These are phyloP conservation scores for Sympetrum striolatum DNA, from an alignment of 2,888 invertebrate genomes.

Conservation along the genomic window DNA sequence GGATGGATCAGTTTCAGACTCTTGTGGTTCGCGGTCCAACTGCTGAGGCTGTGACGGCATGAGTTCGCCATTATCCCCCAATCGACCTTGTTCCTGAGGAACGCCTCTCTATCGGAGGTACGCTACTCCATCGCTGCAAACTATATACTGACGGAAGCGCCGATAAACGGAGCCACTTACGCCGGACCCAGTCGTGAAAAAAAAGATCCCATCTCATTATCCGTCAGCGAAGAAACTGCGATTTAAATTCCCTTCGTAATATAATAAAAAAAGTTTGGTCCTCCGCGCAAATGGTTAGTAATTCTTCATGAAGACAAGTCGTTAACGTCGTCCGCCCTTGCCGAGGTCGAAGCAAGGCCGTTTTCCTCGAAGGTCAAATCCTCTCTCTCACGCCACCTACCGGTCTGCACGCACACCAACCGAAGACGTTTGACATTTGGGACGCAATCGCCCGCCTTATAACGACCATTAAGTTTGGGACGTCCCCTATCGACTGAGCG, in stretches of 20 bases:
- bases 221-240: not conserved
- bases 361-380: not conserved
- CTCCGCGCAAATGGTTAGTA: not conserved
- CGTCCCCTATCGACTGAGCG: not conserved
- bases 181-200: not conserved
- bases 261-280: not conserved
- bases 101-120: no score
- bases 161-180: not conserved
- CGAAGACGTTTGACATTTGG: conserved; percentile 35
- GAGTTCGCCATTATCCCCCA: no score
- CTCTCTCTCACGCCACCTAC: not conserved
- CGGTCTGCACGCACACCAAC: not conserved
- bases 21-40: no score
- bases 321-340: not conserved
- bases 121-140: not conserved
- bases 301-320: conserved; percentile 20
- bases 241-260: not conserved
- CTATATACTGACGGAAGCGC: not conserved
- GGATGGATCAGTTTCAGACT: no score
- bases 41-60: no score
- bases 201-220: not conserved
- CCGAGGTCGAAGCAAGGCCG: not conserved
- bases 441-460: not conserved
- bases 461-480: not conserved
- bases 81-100: no score